These are phyloP conservation scores for Cheilosia impressa DNA, from an alignment of 2,888 invertebrate genomes.

Conservation along the genomic window DNA sequence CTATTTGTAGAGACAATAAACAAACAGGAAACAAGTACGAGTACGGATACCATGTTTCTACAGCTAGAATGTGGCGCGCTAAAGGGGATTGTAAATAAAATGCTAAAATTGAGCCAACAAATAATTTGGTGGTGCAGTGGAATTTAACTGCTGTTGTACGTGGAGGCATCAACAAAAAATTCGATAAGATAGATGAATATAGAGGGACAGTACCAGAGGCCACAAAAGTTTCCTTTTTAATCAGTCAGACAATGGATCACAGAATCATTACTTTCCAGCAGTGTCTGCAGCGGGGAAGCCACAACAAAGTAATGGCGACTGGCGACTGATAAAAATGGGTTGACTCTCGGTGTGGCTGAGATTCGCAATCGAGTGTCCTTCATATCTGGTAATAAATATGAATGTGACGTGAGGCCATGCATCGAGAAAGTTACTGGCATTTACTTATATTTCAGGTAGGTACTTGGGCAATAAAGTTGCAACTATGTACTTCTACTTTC, in stretches of 20 bases:
- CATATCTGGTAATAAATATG: no score
- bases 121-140: conserved; percentile 12
- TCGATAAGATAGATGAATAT: conserved; percentile 1
- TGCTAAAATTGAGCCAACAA: conserved; percentile 51
- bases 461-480: no score
- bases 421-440: no score
- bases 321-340: no score
- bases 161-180: conserved; percentile 2
- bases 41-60: conserved; percentile 13
- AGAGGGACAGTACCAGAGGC: background rate
- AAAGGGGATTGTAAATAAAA: conserved; percentile 55
- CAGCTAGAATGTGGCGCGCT: conserved; percentile 33
- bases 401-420: no score
- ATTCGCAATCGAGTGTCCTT: no score
- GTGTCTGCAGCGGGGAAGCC: no score
- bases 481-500: no score
- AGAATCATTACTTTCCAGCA: conserved; percentile 5
- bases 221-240: conserved; percentile 39
- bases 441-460: no score
- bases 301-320: background rate
- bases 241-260: conserved; percentile 30
- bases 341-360: background rate
- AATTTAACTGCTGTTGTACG: background rate
- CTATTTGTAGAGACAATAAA: conserved; percentile 71
- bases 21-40: conserved; percentile 58